Conservation (phyloP, 1,140 invertebrate genomes). For the Agrypnia vestita region DNA sequence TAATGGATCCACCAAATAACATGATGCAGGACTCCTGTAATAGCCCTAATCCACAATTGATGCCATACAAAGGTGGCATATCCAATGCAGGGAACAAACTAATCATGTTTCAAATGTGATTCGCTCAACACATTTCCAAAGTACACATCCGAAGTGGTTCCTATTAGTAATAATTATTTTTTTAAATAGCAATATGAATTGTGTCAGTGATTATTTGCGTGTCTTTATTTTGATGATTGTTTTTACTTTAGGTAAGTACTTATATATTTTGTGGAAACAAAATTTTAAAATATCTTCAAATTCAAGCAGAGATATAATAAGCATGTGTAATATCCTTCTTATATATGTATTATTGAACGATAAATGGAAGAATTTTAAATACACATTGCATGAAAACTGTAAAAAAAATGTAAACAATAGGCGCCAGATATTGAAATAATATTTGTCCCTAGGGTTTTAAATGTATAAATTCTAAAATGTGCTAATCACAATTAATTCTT, state of each 20-base stretch:
- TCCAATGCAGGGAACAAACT: not conserved
- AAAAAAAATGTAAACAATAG: too few relatives aligned
- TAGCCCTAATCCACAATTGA: not conserved
- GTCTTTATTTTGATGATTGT: not conserved
- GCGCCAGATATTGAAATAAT: too few relatives aligned
- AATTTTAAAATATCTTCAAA: not conserved
- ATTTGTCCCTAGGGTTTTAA: too few relatives aligned
- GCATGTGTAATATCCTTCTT: too few relatives aligned
- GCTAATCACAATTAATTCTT: too few relatives aligned
- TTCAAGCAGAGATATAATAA: too few relatives aligned
- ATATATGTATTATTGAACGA: too few relatives aligned
- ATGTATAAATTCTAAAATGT: too few relatives aligned
- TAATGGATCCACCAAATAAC: too few relatives aligned
- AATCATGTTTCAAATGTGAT: conserved; percentile 4
- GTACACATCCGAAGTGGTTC: conserved; percentile 5
- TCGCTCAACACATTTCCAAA: conserved; percentile 2
- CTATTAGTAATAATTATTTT: conserved; percentile 6
- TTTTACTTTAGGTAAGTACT: conserved; percentile 8
- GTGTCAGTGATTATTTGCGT: conserved; percentile 15
- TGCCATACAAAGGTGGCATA: conserved; percentile 13
- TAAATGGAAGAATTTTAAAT: too few relatives aligned
- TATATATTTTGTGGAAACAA: not conserved
- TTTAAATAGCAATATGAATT: not conserved
- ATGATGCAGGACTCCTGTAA: conserved; percentile 1
- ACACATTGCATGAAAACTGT: too few relatives aligned